These are phyloP conservation scores for Drosophila austrosaltans DNA, from an alignment of 2,888 invertebrate species.

Conservation along the genomic window DNA sequence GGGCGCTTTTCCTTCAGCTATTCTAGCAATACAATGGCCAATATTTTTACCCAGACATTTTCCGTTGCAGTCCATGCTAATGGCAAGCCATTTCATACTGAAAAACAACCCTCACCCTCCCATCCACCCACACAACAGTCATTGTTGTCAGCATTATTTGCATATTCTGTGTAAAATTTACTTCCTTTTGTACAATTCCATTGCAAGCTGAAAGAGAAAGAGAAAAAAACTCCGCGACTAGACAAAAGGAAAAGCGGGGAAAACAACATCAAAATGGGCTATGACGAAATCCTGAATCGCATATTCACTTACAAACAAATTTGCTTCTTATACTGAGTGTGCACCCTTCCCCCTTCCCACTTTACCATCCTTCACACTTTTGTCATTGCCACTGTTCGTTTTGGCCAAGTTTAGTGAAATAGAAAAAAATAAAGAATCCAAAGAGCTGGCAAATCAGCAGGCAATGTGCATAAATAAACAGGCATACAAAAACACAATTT, in stretches of 20 bases:
- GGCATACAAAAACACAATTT: conserved; percentile 56
- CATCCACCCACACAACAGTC: conserved; percentile 41
- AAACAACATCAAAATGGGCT: conserved; percentile 25
- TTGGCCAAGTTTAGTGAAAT: conserved; percentile 48
- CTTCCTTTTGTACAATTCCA: conserved; percentile 64
- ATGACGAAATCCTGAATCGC: conserved; percentile 49
- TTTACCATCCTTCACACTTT: conserved; percentile 28
- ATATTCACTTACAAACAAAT: conserved; percentile 57
- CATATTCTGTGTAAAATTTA: conserved; percentile 73
- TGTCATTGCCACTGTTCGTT: conserved; percentile 32
- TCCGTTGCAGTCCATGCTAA: conserved; percentile 62
- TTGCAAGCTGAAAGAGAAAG: conserved; percentile 50
- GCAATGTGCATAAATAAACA: conserved; percentile 66
- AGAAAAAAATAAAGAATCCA: conserved; percentile 61
- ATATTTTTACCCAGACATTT: conserved; percentile 48
- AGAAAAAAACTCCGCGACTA: conserved; percentile 23
- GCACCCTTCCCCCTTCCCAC: conserved; percentile 6
- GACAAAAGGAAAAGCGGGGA: conserved; percentile 19
- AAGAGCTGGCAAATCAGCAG: conserved; percentile 33
- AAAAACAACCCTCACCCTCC: conserved; percentile 23
- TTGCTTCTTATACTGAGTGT: conserved; percentile 47
- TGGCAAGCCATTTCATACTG: conserved; percentile 34
- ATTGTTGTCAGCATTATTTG: conserved; percentile 75
- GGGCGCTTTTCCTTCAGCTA: not conserved
- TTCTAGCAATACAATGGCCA: conserved; percentile 43